Evolutionary conservation across 2,113 vertebrate species (phyloP), one percentile per base, ranked within the genome.

Genomic region (Lepus timidus): DNA sequence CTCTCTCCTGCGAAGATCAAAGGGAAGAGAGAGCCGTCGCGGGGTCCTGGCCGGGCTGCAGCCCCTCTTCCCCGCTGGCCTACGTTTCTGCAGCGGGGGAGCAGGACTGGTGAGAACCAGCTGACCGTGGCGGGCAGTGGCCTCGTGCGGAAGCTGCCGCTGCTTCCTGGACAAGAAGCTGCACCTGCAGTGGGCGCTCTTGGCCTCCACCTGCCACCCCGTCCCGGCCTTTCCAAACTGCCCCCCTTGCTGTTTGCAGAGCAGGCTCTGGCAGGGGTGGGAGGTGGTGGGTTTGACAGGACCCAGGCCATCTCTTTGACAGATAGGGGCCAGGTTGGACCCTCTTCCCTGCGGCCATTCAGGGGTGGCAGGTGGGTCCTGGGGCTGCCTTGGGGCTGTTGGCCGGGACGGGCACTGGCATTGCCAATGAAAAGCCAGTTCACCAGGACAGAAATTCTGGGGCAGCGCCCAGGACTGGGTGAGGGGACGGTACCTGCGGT

Each of bases 61-160:
- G 12, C 13, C 20, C 71, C 0, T 17, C 29, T 39, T 9, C 75
- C 65, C 33, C 10, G 0, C 0, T 23, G 0, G 73, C 85, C 85
- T 94, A 13, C 0, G 73, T 74, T 49, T 75, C 85, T 64, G 79
- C 14, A 4, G 62, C 2, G 19, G 19, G 33, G 73, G 44, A 36
- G 29, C 22, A 1, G 78, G 61, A 75, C 39, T 17, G 4, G 78
- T 65, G 25, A 52, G 68, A 25, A 20, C 27, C 12, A 49, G 67
- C 25, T 33, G 27, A 0, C 1, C 0, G 0, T 12, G 0, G 44
- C 2, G 25, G 10, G 67, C 49, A 0, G 12, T 9, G 55, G 44
- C 29, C 6, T 36, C 0, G 3, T 19, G 29, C 8, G 7, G 49
- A 49, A 39, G 17, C n/a, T 8, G 23, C n/a, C 3, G 1, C 31